These are phyloP conservation scores for Limnephilus marmoratus DNA, from an alignment of 2,888 invertebrate species.

Conservation along the genomic window DNA sequence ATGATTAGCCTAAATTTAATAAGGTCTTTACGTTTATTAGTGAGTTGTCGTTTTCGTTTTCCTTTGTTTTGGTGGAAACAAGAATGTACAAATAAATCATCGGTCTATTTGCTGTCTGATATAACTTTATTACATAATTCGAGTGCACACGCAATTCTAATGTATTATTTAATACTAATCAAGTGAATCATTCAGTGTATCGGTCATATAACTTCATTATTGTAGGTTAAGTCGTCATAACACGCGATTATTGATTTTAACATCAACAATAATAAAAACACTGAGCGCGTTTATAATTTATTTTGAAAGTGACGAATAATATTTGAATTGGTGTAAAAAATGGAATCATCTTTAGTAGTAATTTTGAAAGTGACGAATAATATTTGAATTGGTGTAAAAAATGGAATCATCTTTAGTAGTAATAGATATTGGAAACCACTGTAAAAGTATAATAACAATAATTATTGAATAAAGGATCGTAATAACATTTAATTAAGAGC, in stretches of 20 bases:
- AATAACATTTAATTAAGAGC: too few species aligned
- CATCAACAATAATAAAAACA: neutral
- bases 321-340: too few species aligned
- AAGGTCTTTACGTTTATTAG: too few species aligned
- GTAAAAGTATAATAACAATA: too few species aligned
- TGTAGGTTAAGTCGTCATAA: neutral
- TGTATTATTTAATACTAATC: neutral
- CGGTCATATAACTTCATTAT: neutral
- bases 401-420: too few species aligned
- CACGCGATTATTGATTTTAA: neutral
- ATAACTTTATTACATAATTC: neutral
- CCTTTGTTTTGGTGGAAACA: neutral
- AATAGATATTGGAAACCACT: neutral
- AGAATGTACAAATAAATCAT: neutral
- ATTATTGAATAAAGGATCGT: too few species aligned
- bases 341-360: too few species aligned
- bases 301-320: neutral
- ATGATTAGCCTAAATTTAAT: too few species aligned
- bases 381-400: too few species aligned
- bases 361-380: neutral
- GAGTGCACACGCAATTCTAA: neutral
- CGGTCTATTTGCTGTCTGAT: neutral
- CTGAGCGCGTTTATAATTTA: neutral
- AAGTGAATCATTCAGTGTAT: neutral
- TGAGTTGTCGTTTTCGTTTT: too few species aligned